Evolutionary conservation across 2,113 vertebrate species (phyloP).

Genomic region (Cynoglossus semilaevis): DNA sequence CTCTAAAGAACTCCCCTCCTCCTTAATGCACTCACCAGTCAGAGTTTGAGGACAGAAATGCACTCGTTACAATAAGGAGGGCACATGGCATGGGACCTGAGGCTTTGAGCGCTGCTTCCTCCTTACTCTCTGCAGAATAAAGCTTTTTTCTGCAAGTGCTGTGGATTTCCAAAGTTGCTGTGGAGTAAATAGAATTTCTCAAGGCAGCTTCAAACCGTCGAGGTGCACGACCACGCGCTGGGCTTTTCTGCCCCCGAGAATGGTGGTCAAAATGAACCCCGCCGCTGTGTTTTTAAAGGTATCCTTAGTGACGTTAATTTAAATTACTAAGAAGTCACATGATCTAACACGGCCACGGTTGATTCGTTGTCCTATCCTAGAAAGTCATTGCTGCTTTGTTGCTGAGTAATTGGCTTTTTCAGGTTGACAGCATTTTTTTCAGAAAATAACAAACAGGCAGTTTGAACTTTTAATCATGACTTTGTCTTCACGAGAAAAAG

Average conservation of each 20-base stretch:
- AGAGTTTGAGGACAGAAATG: constrained; percentile 77
- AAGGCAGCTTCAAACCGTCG: constrained; percentile 27
- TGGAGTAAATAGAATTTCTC: constrained; percentile 62
- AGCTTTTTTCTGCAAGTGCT: constrained; percentile 61
- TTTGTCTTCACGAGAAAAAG: no score
- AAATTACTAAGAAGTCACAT: no score
- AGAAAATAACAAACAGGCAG: no score
- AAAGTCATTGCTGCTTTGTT: no score
- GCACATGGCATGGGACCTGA: constrained; percentile 77
- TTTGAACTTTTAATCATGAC: no score
- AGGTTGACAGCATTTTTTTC: no score
- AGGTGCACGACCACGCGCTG: constrained; percentile 28
- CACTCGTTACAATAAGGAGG: constrained; percentile 80
- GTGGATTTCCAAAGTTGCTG: constrained; percentile 55
- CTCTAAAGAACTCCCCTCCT: constrained; percentile 70
- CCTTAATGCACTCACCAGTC: constrained; percentile 65
- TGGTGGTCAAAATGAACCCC: no score
- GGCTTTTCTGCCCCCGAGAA: background rate
- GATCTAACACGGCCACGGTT: no score
- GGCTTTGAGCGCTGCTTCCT: constrained; percentile 71
- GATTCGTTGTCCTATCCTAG: no score
- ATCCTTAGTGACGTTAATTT: no score
- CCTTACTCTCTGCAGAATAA: constrained; percentile 60
- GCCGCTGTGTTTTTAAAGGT: no score
- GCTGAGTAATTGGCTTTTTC: no score